Evolutionary conservation across 2,888 invertebrate genomes (phyloP), one percentile per base, ranked within the genome.

Genomic region (Pristionchus entomophagus): DNA sequence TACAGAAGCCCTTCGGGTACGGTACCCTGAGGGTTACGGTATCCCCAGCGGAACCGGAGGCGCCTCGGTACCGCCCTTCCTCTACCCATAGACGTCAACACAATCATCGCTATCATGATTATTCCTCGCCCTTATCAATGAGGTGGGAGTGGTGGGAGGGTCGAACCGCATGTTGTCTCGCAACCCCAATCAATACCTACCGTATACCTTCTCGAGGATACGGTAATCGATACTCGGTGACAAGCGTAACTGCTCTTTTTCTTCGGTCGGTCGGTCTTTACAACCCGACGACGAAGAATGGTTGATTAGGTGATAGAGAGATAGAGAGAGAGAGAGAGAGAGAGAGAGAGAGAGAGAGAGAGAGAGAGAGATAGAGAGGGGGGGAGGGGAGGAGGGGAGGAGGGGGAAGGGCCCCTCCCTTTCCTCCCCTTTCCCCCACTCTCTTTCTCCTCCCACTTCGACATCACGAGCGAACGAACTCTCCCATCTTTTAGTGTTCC

Each of bases 271-370:
- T 45, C 41, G 26, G 78, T 78, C 78, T 17, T 78, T 78, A 78
- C 78, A 78, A 45, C 78, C 78, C 5, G 6, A 12, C 19, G 10
- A 10, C 32, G n/a, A 6, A 14, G 62, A 62, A 32, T 22, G 69
- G 69, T 69, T 69, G 69, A 69, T 69, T 69, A 69, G 69, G 69
- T 69, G 69, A 69, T 69, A 69, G 69, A n/a, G 56, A 22, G n/a
- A n/a, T n/a, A 22, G 56, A 56, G 65, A 14, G 45, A 19, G 19
- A n/a, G 65, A 19, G 65, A 65, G 35, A 8, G 29, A 17, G 10
- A 26, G 29, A 14, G 17, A 22, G 17, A 26, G 8, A 38, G 22
- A 5, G 26, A 38, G 49, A 38, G 26, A n/a, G n/a, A 14, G 29
- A 22, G 56, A 56, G 65, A 14, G 45, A 19, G 19, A n/a, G 65